These are phyloP conservation scores for Xestia c-nigrum DNA, from an alignment of 2,888 invertebrate genomes.

Conservation along the genomic window DNA sequence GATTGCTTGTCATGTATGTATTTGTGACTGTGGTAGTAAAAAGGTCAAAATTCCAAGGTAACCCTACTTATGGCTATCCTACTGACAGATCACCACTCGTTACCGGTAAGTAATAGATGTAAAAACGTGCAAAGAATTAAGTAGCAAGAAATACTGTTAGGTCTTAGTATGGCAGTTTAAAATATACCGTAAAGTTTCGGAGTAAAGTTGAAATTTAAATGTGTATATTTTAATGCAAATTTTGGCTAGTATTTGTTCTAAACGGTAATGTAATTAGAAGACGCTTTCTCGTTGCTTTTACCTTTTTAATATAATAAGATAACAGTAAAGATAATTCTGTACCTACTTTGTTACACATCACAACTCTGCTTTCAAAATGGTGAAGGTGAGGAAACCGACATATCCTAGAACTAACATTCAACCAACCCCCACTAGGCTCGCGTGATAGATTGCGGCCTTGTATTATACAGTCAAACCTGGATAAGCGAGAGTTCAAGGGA, in stretches of 20 bases:
- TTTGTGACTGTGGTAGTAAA: no score
- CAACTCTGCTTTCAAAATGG: background rate
- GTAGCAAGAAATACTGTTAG: constrained; percentile 32
- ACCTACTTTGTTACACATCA: background rate
- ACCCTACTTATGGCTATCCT: background rate
- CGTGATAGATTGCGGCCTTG: no score
- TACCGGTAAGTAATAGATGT: constrained; percentile 6
- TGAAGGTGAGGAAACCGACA: background rate
- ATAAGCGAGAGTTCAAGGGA: no score
- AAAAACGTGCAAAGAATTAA: constrained; percentile 44
- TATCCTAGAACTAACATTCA: background rate
- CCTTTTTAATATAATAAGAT: background rate
- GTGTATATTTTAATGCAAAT: constrained; percentile 19
- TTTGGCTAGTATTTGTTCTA: constrained; percentile 21
- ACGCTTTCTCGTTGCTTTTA: constrained; percentile 32
- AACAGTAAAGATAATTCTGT: background rate
- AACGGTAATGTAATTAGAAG: constrained; percentile 33
- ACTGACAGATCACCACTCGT: background rate
- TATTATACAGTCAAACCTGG: no score
- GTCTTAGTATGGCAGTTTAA: background rate
- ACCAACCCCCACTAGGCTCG: background rate
- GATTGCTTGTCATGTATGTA: no score
- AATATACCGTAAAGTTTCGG: background rate
- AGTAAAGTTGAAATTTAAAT: constrained; percentile 5
- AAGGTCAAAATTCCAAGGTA: no score